These are phyloP conservation scores for Whitmania pigra DNA, from an alignment of 1,140 invertebrate species.

Conservation along the genomic window DNA sequence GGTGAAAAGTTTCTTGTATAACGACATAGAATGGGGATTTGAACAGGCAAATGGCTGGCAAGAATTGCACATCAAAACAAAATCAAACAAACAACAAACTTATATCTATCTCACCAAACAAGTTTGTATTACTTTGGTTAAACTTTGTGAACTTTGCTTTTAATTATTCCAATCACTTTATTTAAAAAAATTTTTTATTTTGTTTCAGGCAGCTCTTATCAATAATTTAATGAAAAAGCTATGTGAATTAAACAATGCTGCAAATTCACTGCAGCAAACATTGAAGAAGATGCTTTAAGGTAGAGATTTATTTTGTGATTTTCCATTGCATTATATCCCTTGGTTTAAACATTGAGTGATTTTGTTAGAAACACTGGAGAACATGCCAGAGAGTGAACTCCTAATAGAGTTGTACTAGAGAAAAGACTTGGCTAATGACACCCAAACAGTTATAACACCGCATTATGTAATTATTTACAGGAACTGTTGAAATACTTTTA, in stretches of 20 bases:
- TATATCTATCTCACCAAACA: conserved; percentile 32
- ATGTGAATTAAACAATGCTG: neutral
- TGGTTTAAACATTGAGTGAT: too few species aligned
- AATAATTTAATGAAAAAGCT: conserved; percentile 36
- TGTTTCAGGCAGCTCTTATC: conserved; percentile 35
- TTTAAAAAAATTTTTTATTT: neutral
- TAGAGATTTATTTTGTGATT: neutral
- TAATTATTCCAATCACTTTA: neutral
- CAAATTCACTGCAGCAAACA: neutral
- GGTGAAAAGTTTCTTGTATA: conserved; percentile 37
- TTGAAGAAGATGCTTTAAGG: neutral
- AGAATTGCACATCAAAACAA: conserved; percentile 31
- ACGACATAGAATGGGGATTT: conserved; percentile 34
- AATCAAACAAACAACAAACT: conserved; percentile 23
- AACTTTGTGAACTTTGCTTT: neutral
- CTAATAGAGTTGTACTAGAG: too few species aligned
- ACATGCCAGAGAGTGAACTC: too few species aligned
- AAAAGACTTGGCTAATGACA: too few species aligned
- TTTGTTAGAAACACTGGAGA: too few species aligned
- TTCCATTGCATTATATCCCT: too few species aligned
- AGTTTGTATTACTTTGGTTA: conserved; percentile 13
- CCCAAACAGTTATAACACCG: too few species aligned
- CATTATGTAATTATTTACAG: too few species aligned
- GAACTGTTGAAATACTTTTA: too few species aligned
- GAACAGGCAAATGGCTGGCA: conserved; percentile 26